Percentiles rank a stretch among this genome's conserved stretches.
phyloP scores from a whole-genome alignment of 2,113 vertebrate species.

The Lutjanus erythropterus region DNA sequence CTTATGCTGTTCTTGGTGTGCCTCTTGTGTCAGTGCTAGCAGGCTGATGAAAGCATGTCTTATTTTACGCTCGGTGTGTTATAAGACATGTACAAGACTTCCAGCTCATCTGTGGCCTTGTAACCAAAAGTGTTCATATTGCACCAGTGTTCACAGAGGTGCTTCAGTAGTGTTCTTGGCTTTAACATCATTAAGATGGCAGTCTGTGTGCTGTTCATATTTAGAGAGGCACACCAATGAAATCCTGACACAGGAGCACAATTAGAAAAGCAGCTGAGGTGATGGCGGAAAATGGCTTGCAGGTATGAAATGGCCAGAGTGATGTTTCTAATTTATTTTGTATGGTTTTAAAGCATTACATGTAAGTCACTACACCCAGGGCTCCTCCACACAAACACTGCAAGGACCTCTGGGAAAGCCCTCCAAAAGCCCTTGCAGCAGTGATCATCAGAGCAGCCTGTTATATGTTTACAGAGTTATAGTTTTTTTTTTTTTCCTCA shows the following conservation, averaged over 20 bases:
- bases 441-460: background rate
- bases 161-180: background rate
- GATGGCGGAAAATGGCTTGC: background rate
- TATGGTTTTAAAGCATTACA: conserved; percentile 20
- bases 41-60: background rate
- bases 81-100: background rate
- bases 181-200: no score
- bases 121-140: background rate
- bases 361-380: background rate
- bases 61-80: background rate
- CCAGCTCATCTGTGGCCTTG: background rate
- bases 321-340: background rate
- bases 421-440: background rate
- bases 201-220: background rate
- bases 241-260: background rate
- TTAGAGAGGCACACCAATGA: background rate
- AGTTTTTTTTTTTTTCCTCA: background rate
- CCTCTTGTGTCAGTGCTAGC: background rate
- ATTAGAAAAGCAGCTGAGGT: background rate
- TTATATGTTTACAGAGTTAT: conserved; percentile 33
- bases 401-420: conserved; percentile 14
- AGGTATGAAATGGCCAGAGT: conserved; percentile 36
- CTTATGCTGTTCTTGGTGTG: background rate
- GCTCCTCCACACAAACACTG: background rate
- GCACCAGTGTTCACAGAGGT: background rate